Conservation (phyloP, 2,797 vertebrate species). For the Hypotaenidia okinawae region DNA sequence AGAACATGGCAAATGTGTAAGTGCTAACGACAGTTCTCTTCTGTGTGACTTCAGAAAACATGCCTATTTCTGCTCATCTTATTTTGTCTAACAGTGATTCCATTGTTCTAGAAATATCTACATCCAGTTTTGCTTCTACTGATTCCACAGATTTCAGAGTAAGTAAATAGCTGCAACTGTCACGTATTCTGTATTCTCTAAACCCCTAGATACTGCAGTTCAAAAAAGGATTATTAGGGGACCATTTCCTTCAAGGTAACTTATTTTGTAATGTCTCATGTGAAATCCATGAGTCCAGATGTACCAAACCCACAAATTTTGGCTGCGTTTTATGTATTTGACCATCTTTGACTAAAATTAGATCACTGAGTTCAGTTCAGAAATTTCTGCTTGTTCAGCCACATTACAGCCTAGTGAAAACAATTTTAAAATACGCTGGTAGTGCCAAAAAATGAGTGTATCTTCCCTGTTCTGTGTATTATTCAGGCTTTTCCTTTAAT, state of each 20-base stretch:
- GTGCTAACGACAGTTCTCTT: neutral
- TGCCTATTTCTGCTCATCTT: neutral
- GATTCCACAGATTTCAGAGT: neutral
- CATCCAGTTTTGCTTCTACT: neutral
- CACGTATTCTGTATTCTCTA: neutral
- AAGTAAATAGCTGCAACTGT: neutral
- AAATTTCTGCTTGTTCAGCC: constrained; percentile 9
- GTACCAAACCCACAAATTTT: neutral
- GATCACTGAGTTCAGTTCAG: neutral
- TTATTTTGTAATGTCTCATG: neutral
- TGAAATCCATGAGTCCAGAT: neutral
- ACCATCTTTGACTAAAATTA: neutral
- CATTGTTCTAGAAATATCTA: neutral
- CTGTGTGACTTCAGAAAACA: neutral
- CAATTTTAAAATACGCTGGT: neutral
- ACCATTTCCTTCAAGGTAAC: neutral
- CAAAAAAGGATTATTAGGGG: neutral
- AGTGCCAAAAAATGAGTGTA: neutral
- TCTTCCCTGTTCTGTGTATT: neutral
- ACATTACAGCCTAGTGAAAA: neutral
- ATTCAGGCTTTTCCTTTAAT: neutral
- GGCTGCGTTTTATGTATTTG: neutral
- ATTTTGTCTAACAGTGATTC: neutral
- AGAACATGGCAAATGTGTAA: neutral
- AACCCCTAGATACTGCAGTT: neutral